Conservation (phyloP, 2,888 invertebrate genomes). For the Belgica antarctica region DNA sequence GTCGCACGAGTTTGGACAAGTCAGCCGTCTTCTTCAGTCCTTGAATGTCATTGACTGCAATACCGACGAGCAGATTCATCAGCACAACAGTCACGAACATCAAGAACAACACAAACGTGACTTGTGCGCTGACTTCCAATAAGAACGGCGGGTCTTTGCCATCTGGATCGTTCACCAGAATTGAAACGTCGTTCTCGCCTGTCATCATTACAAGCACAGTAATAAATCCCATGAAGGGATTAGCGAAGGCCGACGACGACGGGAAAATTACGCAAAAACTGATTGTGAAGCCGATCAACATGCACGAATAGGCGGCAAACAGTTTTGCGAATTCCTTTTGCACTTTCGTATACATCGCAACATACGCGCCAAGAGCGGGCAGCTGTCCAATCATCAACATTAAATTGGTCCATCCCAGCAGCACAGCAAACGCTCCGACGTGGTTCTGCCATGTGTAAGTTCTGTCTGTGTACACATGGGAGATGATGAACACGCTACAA, state of each 20-base stretch:
- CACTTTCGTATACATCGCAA: conserved; percentile 86
- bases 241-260: conserved; percentile 75
- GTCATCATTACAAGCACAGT: conserved; percentile 88
- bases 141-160: conserved; percentile 73
- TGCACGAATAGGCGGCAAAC: conserved; percentile 80
- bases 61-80: conserved; percentile 82
- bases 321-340: conserved; percentile 83
- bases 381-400: conserved; percentile 88
- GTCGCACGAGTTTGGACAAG: conserved; percentile 75
- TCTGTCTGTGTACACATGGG: conserved; percentile 73
- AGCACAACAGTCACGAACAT: conserved; percentile 81
- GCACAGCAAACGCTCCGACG: conserved; percentile 79
- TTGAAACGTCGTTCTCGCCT: conserved; percentile 76
- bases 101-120: conserved; percentile 76
- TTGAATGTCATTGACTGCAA: conserved; percentile 84
- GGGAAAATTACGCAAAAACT: conserved; percentile 87
- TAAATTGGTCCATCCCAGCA: conserved; percentile 85
- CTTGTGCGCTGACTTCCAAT: conserved; percentile 76
- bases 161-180: conserved; percentile 72
- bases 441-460: conserved; percentile 84
- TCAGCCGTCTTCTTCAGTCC: conserved; percentile 82
- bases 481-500: conserved; percentile 77
- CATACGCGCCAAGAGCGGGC: conserved; percentile 84
- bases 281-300: conserved; percentile 80
- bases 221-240: conserved; percentile 80